phyloP scores from a whole-genome alignment of 1,140 invertebrate genomes.

The Drosophila lowei region DNA sequence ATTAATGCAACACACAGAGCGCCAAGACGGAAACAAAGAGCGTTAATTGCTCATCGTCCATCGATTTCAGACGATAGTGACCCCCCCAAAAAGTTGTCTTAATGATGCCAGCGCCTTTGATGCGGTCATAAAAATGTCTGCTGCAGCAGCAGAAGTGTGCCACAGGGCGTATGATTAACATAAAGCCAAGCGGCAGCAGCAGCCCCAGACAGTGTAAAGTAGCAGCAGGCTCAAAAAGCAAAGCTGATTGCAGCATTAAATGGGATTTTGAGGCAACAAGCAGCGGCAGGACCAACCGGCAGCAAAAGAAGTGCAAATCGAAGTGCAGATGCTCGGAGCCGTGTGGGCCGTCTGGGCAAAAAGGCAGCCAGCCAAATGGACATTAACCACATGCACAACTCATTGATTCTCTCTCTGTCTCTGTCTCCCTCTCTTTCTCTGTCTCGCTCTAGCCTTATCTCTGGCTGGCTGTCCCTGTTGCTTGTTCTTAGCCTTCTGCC shows the following conservation, averaged over 20 bases:
- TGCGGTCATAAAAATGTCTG: constrained; percentile 37
- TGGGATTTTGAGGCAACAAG: constrained; percentile 50
- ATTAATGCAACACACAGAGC: constrained; percentile 28
- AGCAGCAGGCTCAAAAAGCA: constrained; percentile 64
- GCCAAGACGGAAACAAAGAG: constrained; percentile 3
- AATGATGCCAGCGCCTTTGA: constrained; percentile 37
- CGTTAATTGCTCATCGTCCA: constrained; percentile 34
- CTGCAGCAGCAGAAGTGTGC: constrained; percentile 18
- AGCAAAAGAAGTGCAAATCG: constrained; percentile 51
- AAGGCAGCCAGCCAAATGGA: constrained; percentile 54
- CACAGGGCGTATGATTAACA: constrained; percentile 73
- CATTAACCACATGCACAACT: constrained; percentile 69
- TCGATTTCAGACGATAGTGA: constrained; percentile 28
- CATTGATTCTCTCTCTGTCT: constrained; percentile 40
- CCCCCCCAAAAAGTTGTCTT: constrained; percentile 29
- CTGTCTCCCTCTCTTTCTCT: background rate
- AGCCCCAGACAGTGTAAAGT: constrained; percentile 46
- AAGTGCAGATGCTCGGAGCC: constrained; percentile 43
- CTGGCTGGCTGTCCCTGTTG: no score
- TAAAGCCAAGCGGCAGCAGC: constrained; percentile 45
- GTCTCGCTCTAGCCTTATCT: no score
- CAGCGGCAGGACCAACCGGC: background rate
- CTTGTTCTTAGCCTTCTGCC: no score
- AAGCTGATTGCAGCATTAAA: constrained; percentile 78
- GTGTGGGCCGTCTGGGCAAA: constrained; percentile 18